Conservation (phyloP, 2,113 vertebrate species). For the Microtus oregoni region DNA sequence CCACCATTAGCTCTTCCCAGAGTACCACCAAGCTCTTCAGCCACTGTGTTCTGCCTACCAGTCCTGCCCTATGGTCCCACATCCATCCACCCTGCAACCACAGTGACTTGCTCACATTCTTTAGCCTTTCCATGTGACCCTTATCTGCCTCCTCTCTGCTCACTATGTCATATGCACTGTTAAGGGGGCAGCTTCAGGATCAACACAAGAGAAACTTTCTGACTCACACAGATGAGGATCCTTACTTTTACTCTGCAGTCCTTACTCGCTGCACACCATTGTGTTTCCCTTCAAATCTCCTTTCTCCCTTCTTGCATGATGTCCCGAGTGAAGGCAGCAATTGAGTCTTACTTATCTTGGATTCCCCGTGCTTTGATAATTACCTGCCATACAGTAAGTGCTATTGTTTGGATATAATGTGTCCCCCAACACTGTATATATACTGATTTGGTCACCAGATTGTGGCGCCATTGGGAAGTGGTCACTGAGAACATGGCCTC, state of each 20-base stretch:
- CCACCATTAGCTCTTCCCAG: background rate
- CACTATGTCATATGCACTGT: background rate
- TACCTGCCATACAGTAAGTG: background rate
- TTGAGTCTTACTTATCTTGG: background rate
- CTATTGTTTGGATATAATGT: background rate
- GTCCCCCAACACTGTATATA: background rate
- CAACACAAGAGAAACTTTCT: background rate
- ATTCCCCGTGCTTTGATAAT: background rate
- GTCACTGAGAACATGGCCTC: background rate
- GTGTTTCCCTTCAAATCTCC: background rate
- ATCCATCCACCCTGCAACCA: background rate
- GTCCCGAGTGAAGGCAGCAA: background rate
- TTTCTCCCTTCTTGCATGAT: background rate
- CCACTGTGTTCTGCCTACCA: too few species aligned
- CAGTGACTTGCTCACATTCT: background rate
- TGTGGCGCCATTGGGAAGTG: background rate
- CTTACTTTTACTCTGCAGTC: background rate
- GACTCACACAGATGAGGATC: background rate
- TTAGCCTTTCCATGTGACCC: background rate
- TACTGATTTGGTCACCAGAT: background rate
- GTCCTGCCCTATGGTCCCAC: background rate
- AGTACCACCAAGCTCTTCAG: too few species aligned
- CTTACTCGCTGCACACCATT: background rate
- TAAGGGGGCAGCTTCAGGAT: background rate
- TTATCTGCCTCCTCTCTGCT: background rate